Conservation (phyloP, 2,797 vertebrate species). For the Liasis olivaceus region DNA sequence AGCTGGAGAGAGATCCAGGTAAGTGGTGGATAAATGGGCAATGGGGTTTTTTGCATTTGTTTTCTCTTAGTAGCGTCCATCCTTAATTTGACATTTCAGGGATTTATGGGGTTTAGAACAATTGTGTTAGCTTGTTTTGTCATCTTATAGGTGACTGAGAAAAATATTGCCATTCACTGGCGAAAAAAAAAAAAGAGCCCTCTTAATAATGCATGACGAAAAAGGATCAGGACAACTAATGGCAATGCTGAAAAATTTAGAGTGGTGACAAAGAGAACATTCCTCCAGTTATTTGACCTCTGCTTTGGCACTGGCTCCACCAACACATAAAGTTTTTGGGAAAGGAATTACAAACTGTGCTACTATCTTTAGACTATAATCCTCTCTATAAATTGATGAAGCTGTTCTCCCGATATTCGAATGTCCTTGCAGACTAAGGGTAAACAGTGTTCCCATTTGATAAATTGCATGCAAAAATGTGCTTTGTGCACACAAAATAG, state of each 20-base stretch:
- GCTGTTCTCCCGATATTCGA: background rate
- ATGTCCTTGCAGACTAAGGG: background rate
- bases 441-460: background rate
- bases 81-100: background rate
- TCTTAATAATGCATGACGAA: conserved; percentile 57
- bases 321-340: conserved; percentile 29
- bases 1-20: background rate
- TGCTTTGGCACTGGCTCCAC: conserved; percentile 46
- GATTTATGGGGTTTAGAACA: background rate
- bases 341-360: background rate
- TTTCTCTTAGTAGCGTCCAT: background rate
- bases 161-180: conserved; percentile 36
- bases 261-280: conserved; percentile 31
- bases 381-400: background rate
- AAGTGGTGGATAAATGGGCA: background rate
- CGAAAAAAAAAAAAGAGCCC: background rate
- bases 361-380: background rate
- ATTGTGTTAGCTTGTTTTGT: background rate
- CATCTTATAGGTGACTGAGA: background rate
- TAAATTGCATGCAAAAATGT: background rate
- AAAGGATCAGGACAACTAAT: conserved; percentile 9
- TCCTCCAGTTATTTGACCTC: conserved; percentile 29
- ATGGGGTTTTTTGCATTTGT: background rate
- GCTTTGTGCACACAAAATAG: background rate
- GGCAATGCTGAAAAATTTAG: conserved; percentile 56